Base-by-base conservation (phyloP, 2,888 invertebrate species). In the Nomada ferruginata region DNA sequence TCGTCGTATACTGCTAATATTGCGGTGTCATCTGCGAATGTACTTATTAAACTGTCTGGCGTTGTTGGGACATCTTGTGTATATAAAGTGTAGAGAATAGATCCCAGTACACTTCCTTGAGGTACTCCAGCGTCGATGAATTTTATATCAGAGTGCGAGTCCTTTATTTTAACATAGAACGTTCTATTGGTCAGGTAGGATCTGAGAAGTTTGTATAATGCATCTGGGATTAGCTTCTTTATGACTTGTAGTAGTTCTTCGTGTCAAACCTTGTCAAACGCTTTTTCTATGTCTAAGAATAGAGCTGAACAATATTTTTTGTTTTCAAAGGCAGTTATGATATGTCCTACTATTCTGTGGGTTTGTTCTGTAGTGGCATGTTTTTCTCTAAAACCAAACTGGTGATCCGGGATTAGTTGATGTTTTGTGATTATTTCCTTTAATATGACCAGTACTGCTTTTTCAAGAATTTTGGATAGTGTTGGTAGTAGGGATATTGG, bases 401-500 rank as follows among this genome's bases (percentile, higher is more conserved):
- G 84, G 42, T 89, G 84, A 26, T 66, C 50, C 20, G 83, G 82
- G n/a, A 87, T 85, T 2, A 88, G 61, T 44, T 81, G 52, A 1
- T 80, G 20, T 42, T 55, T 15, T 3, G 72, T 60, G n/a, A 85
- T 76, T 36, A 82, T 53, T 52, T 26, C 5, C 18, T 79, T 82
- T 4, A 89, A 53, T 76, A 79, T 80, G 53, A 61, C 68, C 3
- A 85, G 74, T 1, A 90, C 11, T 53, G 89, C 23, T 84, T 86
- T 90, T 76, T 90, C 89, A 29, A 88, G 85, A 36, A 89, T 1
- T 66, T 88, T 90, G 0, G 83, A 88, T 4, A 90, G 29, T 5
- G 83, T 73, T 66, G 89, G 73, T 3, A 10, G 1, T 50, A 36
- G 60, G 26, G 26, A 26, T 26, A 26, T 26, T 26, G 26, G 26